Evolutionary conservation across 2,888 invertebrate genomes (phyloP), one percentile per base, ranked within the genome.

Genomic region (Amblyjoppa proteus): DNA sequence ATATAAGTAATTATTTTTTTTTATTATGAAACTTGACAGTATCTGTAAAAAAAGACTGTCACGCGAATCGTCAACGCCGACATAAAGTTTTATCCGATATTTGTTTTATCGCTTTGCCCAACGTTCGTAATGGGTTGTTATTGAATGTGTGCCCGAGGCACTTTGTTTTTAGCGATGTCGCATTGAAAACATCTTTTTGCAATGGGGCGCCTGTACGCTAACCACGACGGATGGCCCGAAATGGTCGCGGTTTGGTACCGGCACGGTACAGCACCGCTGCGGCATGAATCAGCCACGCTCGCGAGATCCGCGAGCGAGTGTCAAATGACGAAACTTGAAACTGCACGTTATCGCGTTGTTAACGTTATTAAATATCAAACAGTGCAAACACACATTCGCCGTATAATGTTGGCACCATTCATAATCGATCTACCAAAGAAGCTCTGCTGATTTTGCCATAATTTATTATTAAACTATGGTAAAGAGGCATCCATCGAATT

Each of bases 301-400:
- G 79, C n/a, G 38, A 71, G 45, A 28, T 7, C 28, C n/a, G 51
- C 51, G 9, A 31, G 56, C 31, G 53, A 20, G 25, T 71, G 20
- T 73, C 56, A 45, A 73, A 70, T 68, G 28, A 73, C 68, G 49
- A 68, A 83, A 68, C 56, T 41, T 5, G 41, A 56, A 68, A 68
- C 68, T 49, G 38, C 16, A 56, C 51, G 66, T 45, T n/a, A 38
- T 28, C 16, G 28, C 49, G 53, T 3, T n/a, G 53, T 3, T 31
- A n/a, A 49, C 34, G 41, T 68, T 66, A 64, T 73, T 66, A 73
- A 71, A 77, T 71, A 34, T 56, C 66, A 66, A 77, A 66, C 64
- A 61, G 73, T 61, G 31, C 45, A 6, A 38, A 4, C 34, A 5
- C 66, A 45, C 1, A 68, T 51, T 41, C 34, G 11, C 13, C 16